phyloP scores from a whole-genome alignment of 1,140 invertebrate genomes.

The Ceratitis capitata region DNA sequence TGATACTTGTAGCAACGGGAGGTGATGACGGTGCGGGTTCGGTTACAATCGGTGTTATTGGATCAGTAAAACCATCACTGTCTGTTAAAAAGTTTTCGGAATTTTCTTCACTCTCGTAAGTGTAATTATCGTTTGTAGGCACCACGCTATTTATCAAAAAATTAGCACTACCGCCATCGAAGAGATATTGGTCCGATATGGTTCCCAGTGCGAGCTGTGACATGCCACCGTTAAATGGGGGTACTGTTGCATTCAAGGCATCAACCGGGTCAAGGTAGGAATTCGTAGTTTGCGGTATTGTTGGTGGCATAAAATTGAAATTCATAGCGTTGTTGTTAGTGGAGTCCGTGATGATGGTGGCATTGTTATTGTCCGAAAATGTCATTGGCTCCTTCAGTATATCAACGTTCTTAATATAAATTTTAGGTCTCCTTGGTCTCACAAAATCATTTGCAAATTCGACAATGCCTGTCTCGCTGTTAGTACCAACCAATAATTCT shows the following conservation, averaged over 20 bases:
- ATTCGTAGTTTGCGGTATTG: background rate
- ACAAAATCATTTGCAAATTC: background rate
- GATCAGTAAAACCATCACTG: background rate
- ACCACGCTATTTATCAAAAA: background rate
- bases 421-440: constrained; percentile 57
- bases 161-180: background rate
- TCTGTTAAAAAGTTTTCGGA: background rate
- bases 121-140: background rate
- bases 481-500: background rate
- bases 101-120: background rate
- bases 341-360: background rate
- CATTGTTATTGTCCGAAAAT: constrained; percentile 46
- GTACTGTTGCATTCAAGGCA: background rate
- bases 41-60: constrained; percentile 28
- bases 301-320: constrained; percentile 45
- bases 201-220: background rate
- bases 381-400: constrained; percentile 58
- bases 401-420: constrained; percentile 64
- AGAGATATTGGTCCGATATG: constrained; percentile 27
- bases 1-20: background rate
- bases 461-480: background rate
- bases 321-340: constrained; percentile 45
- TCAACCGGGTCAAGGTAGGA: background rate
- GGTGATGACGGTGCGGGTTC: constrained; percentile 39
- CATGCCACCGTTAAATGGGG: constrained; percentile 22